Evolutionary conservation across 2,888 invertebrate species (phyloP), one percentile per base, ranked within the genome.

Genomic region (Drosophila putrida): DNA sequence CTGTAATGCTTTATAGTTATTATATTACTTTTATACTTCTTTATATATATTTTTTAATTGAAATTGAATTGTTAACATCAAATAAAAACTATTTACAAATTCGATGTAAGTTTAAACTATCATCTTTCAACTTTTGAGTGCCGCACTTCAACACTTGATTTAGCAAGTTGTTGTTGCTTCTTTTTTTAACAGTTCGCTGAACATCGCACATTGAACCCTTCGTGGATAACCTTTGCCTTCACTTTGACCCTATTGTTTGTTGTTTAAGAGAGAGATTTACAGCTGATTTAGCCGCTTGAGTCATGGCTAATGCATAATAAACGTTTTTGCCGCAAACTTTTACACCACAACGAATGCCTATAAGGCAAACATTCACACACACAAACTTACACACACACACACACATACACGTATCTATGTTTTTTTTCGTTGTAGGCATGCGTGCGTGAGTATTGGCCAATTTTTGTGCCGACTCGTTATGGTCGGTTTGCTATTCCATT

Each of bases 281-380:
- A 88, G 88, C 80, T 88, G 86, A 87, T 85, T 87, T 85, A 85
- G 83, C 71, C 81, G 74, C 75, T 76, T 77, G 73, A 77, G 78
- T 71, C 76, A 73, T 74, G 82, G 78, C 85, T 87, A 86, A 85
- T 87, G 87, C 84, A 89, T 82, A 80, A 80, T 86, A 89, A 85
- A 78, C 88, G 76, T 68, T 84, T 67, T 60, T 72, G 57, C 69
- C 68, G 53, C 82, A 82, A 85, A 86, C 82, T 83, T 85, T 81
- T 66, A 79, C 65, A 62, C 83, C 71, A 83, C 83, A 80, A 75
- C 46, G 57, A 28, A 38, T 41, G 53, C 39, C 50, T 58, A 2
- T 20, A 64, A 63, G 62, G 60, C 57, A 31, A 20, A 20, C 6
- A 31, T 6, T 5, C 6, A 58, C 50, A 55, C 11, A 35, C 38